phyloP scores from a whole-genome alignment of 2,113 vertebrate species.

The Mesembrinibis cayennensis region DNA sequence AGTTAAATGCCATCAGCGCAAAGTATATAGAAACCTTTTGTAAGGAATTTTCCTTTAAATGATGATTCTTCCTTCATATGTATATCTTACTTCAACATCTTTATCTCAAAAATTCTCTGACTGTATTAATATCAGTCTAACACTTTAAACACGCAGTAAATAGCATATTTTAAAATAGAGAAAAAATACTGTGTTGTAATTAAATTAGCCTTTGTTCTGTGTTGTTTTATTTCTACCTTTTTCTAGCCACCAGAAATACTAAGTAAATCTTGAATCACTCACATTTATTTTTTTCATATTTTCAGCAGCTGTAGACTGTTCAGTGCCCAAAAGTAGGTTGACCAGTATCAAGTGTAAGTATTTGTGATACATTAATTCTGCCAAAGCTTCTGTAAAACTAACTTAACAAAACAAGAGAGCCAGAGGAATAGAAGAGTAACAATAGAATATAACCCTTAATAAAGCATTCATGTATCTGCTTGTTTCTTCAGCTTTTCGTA shows the following conservation, averaged over 20 bases:
- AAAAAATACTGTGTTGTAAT: background rate
- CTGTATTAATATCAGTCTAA: background rate
- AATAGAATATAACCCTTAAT: background rate
- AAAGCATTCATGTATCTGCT: background rate
- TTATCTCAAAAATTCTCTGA: background rate
- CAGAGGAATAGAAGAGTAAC: background rate
- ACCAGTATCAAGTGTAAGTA: slow-evolving; percentile 89
- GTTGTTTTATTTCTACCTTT: background rate
- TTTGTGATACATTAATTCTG: background rate
- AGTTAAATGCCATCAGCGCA: background rate
- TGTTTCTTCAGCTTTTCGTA: background rate
- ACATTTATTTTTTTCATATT: slow-evolving; percentile 7
- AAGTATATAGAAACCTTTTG: background rate
- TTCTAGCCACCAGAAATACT: background rate
- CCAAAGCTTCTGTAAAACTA: background rate
- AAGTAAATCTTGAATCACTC: background rate
- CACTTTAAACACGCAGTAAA: background rate
- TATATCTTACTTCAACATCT: background rate
- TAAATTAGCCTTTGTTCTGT: background rate
- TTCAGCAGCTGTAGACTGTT: slow-evolving; percentile 88
- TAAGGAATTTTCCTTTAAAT: background rate
- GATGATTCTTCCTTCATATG: background rate
- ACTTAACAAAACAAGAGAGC: background rate
- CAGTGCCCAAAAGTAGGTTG: slow-evolving; percentile 84
- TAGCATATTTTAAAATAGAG: background rate